These are phyloP conservation scores for Dermatophagoides farinae DNA, from an alignment of 1,140 invertebrate genomes.

Conservation along the genomic window DNA sequence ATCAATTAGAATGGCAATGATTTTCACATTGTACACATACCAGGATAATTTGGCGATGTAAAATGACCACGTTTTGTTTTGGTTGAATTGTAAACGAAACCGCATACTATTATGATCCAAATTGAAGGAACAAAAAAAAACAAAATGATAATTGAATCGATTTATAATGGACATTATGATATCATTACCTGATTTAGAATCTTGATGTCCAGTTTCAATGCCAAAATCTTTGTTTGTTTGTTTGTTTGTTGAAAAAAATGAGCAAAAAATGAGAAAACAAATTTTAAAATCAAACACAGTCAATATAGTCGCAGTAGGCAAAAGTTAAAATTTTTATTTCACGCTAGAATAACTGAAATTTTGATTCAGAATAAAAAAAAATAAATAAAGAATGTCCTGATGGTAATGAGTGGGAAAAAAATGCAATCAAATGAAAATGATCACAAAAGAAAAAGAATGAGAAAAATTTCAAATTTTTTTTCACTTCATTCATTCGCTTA, in stretches of 20 bases:
- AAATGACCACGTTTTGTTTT: slow-evolving; percentile 54
- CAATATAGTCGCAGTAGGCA: not conserved
- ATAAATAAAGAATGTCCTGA: too few relatives aligned
- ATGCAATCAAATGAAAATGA: too few relatives aligned
- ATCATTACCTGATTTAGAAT: slow-evolving; percentile 18
- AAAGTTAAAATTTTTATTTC: too few relatives aligned
- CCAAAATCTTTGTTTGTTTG: slow-evolving; percentile 34
- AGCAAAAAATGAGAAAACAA: not conserved
- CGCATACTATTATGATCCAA: slow-evolving; percentile 24
- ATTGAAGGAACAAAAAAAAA: slow-evolving; percentile 5
- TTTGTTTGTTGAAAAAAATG: not conserved
- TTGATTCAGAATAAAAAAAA: slow-evolving; percentile 8
- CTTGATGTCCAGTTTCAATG: slow-evolving; percentile 48
- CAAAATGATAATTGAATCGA: not conserved
- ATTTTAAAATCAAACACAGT: not conserved
- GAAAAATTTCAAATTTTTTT: too few relatives aligned
- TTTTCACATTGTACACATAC: too few relatives aligned
- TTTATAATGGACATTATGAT: not conserved
- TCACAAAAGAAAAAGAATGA: too few relatives aligned
- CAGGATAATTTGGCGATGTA: slow-evolving; percentile 76
- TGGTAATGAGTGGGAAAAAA: too few relatives aligned
- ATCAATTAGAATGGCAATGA: slow-evolving; percentile 12
- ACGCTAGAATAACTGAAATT: not conserved
- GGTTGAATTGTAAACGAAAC: slow-evolving; percentile 40
- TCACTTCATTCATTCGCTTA: too few relatives aligned